Evolutionary conservation across 37 sponge, comb jelly and placozoan genomes (phyloP).

Genomic region (Amphimedon queenslandica): DNA sequence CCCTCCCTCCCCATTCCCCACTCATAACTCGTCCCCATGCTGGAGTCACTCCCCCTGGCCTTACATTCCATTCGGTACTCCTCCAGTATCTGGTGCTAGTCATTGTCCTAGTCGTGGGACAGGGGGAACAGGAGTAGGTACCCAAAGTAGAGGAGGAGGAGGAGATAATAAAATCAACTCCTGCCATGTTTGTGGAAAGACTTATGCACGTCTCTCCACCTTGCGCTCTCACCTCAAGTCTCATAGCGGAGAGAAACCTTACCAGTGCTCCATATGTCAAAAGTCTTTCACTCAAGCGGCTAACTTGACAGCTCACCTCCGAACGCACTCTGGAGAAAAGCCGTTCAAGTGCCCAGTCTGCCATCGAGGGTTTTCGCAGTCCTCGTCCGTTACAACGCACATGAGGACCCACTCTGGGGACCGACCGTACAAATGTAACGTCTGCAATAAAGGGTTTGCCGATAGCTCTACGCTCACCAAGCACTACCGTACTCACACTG

Average conservation of each 20-base stretch:
- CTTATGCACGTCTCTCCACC: slow-evolving; percentile 92
- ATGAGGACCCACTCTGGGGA: slow-evolving; percentile 97
- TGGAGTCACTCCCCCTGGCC: too few species aligned
- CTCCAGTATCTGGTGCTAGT: too few species aligned
- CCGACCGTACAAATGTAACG: slow-evolving; percentile 87
- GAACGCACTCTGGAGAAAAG: slow-evolving; percentile 97
- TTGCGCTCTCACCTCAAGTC: slow-evolving; percentile 94
- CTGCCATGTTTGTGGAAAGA: slow-evolving; percentile 96
- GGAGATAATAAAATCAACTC: too few species aligned
- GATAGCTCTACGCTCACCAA: slow-evolving; percentile 99
- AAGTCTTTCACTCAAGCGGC: slow-evolving; percentile 98
- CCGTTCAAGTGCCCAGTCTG: slow-evolving; percentile 95
- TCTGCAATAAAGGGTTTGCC: slow-evolving; percentile 88
- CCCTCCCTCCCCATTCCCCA: too few species aligned
- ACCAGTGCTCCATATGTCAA: slow-evolving; percentile 79
- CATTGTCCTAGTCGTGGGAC: too few species aligned
- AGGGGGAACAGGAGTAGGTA: too few species aligned
- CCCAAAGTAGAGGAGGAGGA: too few species aligned
- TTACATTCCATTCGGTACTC: too few species aligned
- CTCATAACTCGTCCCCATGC: too few species aligned
- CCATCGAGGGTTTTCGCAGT: slow-evolving; percentile 89
- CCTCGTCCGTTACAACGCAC: slow-evolving; percentile 96
- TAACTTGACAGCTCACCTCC: slow-evolving; percentile 94
- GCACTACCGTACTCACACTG: slow-evolving; percentile 92
- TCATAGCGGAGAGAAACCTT: slow-evolving; percentile 96